Percentiles rank a stretch among this genome's conserved stretches.
Evolutionary conservation across 2,888 invertebrate species (phyloP).

Genomic region (Cyclophora albipunctata): DNA sequence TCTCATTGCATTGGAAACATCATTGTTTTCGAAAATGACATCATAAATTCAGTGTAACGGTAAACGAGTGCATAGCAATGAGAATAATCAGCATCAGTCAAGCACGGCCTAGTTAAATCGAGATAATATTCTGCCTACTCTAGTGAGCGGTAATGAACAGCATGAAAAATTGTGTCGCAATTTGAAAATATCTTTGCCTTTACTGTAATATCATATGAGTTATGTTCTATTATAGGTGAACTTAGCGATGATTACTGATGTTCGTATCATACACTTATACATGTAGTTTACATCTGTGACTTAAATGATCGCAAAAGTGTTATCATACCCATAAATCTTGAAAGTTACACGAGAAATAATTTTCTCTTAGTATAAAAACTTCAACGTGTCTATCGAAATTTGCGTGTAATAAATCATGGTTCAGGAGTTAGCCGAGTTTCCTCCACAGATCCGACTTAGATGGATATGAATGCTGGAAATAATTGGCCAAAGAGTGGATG

Average conservation of each 20-base stretch:
- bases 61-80: constrained; percentile 24
- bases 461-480: background rate
- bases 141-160: constrained; percentile 12
- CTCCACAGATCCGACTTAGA: background rate
- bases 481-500: background rate
- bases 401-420: constrained; percentile 15
- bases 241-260: no score
- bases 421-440: constrained; percentile 4
- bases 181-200: background rate
- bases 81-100: constrained; percentile 30
- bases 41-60: constrained; percentile 9
- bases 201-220: no score
- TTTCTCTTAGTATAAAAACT: constrained; percentile 14
- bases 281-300: no score
- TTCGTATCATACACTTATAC: no score
- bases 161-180: constrained; percentile 12
- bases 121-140: constrained; percentile 14
- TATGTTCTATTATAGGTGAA: no score
- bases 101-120: constrained; percentile 14
- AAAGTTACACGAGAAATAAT: constrained; percentile 12
- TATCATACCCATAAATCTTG: constrained; percentile 14
- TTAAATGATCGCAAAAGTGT: constrained; percentile 5
- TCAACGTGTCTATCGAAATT: constrained; percentile 18
- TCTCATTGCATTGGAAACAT: background rate
- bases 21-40: background rate